A percentile compares a stretch with the other conserved stretches of the same genome.
These are phyloP conservation scores for Mimas tiliae DNA, from an alignment of 2,888 invertebrate genomes.

Conservation along the genomic window DNA sequence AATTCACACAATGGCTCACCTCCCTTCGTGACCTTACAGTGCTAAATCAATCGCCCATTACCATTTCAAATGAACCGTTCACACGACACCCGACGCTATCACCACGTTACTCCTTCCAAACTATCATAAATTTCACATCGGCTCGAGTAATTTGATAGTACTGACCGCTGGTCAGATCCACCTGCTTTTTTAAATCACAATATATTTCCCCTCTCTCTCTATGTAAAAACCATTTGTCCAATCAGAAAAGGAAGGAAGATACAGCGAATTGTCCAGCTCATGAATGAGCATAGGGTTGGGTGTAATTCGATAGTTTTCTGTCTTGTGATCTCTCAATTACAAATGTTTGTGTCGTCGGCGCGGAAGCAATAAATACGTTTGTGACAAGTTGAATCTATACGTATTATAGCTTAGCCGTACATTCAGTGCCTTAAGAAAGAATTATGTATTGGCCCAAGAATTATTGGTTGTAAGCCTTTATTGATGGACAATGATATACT, in stretches of 20 bases:
- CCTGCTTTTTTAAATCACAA: conserved; percentile 60
- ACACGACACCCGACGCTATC: conserved; percentile 65
- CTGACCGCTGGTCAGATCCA: conserved; percentile 79
- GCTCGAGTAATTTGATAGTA: conserved; percentile 69
- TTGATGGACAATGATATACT: background rate
- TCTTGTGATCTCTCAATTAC: conserved; percentile 79
- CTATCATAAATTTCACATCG: conserved; percentile 74
- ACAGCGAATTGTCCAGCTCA: conserved; percentile 9
- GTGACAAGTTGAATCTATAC: conserved; percentile 14
- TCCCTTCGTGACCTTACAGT: conserved; percentile 48
- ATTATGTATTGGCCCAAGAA: conserved; percentile 2
- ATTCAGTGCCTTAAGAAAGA: background rate
- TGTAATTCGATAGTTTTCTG: conserved; percentile 73
- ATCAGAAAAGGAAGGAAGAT: conserved; percentile 15
- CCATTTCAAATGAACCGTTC: conserved; percentile 75
- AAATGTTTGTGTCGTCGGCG: conserved; percentile 63
- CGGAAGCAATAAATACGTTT: conserved; percentile 74
- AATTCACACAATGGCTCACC: conserved; percentile 30
- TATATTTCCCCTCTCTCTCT: conserved; percentile 26
- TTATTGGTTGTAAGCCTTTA: background rate
- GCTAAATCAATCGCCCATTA: conserved; percentile 65
- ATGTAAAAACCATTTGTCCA: background rate
- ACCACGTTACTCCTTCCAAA: conserved; percentile 71
- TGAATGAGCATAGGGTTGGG: conserved; percentile 57
- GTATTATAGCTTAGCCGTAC: background rate